Evolutionary conservation across 2,797 vertebrate species (phyloP), one percentile per base, ranked within the genome.

Genomic region (Leuciscus waleckii): DNA sequence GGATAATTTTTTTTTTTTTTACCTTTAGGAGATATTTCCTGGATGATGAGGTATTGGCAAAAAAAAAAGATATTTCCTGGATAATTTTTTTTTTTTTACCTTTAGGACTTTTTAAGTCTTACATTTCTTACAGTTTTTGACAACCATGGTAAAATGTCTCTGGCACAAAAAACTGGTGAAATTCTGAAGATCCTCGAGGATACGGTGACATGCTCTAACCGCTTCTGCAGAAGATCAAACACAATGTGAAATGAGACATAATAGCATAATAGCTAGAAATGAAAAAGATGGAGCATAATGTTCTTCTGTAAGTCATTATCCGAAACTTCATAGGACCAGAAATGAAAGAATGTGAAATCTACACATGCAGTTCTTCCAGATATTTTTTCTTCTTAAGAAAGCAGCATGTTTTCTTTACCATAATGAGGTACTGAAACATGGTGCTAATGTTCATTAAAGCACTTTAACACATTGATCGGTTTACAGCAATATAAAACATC

Each of bases 231-330:
- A 39, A 75, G 39, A 81, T 87, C 70, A 81, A 69, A 76, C 13
- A 6, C 19, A 19, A 13, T 0, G 3, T 32, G 21, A 83, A 79
- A 79, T 79, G 26, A 83, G 26, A 39, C 54, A 37, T 43, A 79
- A 79, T 79, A 16, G 13, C 26, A 37, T 43, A 79, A 79, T 79
- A 16, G 13, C 26, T 61, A 51, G n/a, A 74, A 75, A 87, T 29
- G n/a, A 80, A 76, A 56, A 80, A 81, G 4, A n/a, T 84, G 58
- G 51, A 11, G 35, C 26, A 80, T 63, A 41, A 49, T 51, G 14
- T 29, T 81, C 19, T 70, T 43, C 63, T 85, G 71, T 19, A 71
- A 81, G 65, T 68, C 70, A 76, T 84, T 69, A 75, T 2, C 21
- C 11, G 17, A 23, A 76, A 81, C 78, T 68, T 35, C n/a, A 76